These are phyloP conservation scores for Oenanthe melanoleuca DNA, from an alignment of 2,113 vertebrate species.

Conservation along the genomic window DNA sequence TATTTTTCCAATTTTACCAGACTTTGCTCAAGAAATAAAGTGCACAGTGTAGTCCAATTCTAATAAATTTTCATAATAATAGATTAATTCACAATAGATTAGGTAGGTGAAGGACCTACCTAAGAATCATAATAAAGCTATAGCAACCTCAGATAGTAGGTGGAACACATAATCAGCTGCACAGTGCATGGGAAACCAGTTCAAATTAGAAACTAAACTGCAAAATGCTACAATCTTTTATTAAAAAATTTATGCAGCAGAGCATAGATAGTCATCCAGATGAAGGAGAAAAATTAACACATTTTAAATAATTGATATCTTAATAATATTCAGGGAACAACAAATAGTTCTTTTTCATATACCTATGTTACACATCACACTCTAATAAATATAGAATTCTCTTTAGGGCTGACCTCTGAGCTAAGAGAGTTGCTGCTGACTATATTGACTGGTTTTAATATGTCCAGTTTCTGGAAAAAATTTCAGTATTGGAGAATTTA, in stretches of 20 bases:
- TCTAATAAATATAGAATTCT: not conserved
- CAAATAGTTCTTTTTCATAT: not conserved
- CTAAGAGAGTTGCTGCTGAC: not conserved
- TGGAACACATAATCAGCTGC: not conserved
- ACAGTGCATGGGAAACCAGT: not conserved
- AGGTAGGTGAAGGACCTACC: not conserved
- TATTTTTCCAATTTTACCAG: not conserved
- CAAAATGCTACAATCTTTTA: not conserved
- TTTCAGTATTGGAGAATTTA: not conserved
- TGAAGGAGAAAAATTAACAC: constrained; percentile 15
- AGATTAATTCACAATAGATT: not conserved
- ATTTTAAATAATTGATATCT: constrained; percentile 1
- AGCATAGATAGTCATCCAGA: not conserved
- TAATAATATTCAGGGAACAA: constrained; percentile 1
- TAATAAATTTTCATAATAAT: not conserved
- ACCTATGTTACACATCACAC: not conserved
- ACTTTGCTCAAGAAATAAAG: not conserved
- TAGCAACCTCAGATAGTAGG: not conserved
- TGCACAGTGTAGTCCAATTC: not conserved
- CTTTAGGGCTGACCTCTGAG: not conserved
- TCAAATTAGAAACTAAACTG: not conserved
- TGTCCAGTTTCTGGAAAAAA: not conserved
- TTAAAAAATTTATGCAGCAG: not conserved
- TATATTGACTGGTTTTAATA: not conserved
- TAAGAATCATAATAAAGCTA: not conserved